phyloP scores from a whole-genome alignment of 2,797 vertebrate species.

The Pelobates cultripes region DNA sequence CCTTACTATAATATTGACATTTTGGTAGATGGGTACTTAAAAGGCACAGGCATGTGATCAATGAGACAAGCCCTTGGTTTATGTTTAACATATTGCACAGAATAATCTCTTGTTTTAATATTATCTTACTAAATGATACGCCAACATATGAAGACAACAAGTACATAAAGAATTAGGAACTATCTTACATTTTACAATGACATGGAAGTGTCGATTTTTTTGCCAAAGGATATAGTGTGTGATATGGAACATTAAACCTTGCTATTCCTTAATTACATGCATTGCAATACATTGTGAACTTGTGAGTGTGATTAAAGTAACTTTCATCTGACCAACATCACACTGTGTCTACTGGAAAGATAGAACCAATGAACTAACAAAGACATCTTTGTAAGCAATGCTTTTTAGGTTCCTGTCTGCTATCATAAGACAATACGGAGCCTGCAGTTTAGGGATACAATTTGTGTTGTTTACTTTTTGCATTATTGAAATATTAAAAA shows the following conservation, averaged over 20 bases:
- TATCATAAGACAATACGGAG: not conserved
- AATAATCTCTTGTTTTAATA: too few species aligned
- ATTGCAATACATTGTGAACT: not conserved
- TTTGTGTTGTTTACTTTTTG: not conserved
- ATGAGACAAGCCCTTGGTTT: too few species aligned
- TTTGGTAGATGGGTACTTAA: too few species aligned
- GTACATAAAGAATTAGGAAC: not conserved
- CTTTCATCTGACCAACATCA: slow-evolving; percentile 22
- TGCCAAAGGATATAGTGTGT: not conserved
- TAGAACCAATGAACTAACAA: slow-evolving; percentile 13
- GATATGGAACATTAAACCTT: not conserved
- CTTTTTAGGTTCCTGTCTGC: not conserved
- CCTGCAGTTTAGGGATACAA: not conserved
- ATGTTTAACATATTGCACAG: too few species aligned
- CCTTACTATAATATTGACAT: too few species aligned
- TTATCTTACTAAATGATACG: too few species aligned
- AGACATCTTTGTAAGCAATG: slow-evolving; percentile 12
- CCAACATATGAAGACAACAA: too few species aligned
- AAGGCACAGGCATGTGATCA: too few species aligned
- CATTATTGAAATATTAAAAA: not conserved
- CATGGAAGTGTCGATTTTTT: not conserved
- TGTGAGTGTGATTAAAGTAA: slow-evolving; percentile 2
- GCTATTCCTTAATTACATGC: not conserved
- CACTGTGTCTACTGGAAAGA: not conserved
- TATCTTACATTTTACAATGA: not conserved